phyloP scores from a whole-genome alignment of 1,140 invertebrate genomes.

The Bombyx mandarina region DNA sequence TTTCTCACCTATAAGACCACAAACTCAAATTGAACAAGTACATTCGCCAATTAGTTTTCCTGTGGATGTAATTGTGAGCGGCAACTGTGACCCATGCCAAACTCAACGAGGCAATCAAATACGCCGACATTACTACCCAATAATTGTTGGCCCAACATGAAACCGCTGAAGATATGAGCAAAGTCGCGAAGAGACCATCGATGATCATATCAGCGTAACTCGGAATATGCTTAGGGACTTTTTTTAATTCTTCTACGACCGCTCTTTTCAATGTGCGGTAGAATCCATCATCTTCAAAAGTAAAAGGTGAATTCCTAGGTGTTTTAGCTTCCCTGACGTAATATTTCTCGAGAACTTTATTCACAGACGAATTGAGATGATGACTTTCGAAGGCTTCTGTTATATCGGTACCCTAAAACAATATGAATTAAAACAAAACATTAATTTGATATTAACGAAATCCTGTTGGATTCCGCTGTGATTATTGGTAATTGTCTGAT shows the following conservation, averaged over 20 bases:
- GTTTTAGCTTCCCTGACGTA: conserved; percentile 71
- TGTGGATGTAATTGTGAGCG: conserved; percentile 88
- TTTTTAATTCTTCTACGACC: conserved; percentile 68
- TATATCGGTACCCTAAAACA: conserved; percentile 78
- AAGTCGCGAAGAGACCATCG: conserved; percentile 38
- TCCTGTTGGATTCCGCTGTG: too few species aligned
- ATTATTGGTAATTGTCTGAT: too few species aligned
- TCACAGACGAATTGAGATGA: conserved; percentile 72
- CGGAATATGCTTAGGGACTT: conserved; percentile 32
- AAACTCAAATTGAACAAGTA: conserved; percentile 82
- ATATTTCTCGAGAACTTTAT: conserved; percentile 74
- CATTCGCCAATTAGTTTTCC: conserved; percentile 84
- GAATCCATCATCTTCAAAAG: conserved; percentile 80
- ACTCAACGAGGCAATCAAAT: conserved; percentile 49
- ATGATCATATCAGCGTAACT: conserved; percentile 32
- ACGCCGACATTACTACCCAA: conserved; percentile 32
- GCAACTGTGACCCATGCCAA: conserved; percentile 73
- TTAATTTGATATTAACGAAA: too few species aligned
- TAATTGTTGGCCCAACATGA: conserved; percentile 36
- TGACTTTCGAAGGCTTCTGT: conserved; percentile 82
- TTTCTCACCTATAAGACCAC: conserved; percentile 74
- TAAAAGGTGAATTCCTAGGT: conserved; percentile 73
- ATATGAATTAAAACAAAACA: neutral
- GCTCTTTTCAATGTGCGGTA: conserved; percentile 76
- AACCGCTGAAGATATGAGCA: conserved; percentile 29